These are phyloP conservation scores for Pollenia amentaria DNA, from an alignment of 2,888 invertebrate genomes.

Conservation along the genomic window DNA sequence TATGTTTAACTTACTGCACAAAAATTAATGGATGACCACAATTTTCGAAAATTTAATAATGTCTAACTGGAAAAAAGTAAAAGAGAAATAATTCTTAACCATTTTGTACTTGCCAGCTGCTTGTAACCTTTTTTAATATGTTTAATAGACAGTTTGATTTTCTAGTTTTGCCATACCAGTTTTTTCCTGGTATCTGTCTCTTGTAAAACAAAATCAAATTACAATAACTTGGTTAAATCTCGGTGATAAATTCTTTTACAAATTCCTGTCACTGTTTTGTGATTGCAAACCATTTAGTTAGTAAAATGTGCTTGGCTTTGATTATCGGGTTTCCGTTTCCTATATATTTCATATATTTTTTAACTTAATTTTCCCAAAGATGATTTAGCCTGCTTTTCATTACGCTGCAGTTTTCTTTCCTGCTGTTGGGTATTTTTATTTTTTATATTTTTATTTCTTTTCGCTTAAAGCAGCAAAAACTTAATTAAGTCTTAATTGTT, in stretches of 20 bases:
- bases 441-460: conserved; percentile 6
- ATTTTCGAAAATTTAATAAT: conserved; percentile 48
- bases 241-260: conserved; percentile 54
- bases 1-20: conserved; percentile 36
- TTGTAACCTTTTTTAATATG: conserved; percentile 22
- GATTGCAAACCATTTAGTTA: neutral
- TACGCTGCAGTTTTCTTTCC: conserved; percentile 50
- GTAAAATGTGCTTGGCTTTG: conserved; percentile 1
- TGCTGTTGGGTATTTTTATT: conserved; percentile 47
- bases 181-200: neutral
- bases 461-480: neutral
- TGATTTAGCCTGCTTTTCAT: conserved; percentile 25
- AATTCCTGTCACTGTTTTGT: conserved; percentile 11
- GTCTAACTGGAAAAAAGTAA: conserved; percentile 12
- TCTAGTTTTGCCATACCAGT: neutral
- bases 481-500: conserved; percentile 61
- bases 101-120: conserved; percentile 10
- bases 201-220: conserved; percentile 50
- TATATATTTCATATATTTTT: neutral
- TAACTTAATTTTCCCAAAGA: neutral
- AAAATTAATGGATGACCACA: conserved; percentile 13
- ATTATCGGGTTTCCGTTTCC: conserved; percentile 4
- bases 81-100: neutral
- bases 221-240: conserved; percentile 60
- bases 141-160: conserved; percentile 50